Conservation (phyloP, 2,888 invertebrate genomes). For the Tridacna gigas region DNA sequence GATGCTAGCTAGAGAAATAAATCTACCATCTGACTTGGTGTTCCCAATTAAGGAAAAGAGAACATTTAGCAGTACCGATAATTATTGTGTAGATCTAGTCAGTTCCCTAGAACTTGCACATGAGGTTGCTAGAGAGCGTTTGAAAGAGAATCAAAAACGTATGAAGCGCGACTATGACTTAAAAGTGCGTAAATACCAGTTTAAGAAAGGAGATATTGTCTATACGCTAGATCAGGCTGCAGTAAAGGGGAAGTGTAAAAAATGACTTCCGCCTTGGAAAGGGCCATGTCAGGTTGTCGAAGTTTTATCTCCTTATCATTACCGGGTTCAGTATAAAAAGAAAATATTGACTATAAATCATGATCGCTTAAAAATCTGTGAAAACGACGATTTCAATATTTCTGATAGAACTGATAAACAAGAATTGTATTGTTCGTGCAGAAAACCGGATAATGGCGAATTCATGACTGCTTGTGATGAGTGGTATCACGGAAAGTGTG, state of each 20-base stretch:
- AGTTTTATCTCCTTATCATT: too few species aligned
- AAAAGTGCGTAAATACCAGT: neutral
- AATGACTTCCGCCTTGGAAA: too few species aligned
- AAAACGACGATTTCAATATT: too few species aligned
- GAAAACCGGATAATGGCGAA: neutral
- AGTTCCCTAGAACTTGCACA: neutral
- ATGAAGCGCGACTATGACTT: constrained; percentile 13
- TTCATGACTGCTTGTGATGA: too few species aligned
- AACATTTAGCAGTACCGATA: neutral
- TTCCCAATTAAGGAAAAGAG: neutral
- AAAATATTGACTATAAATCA: too few species aligned
- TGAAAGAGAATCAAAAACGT: neutral
- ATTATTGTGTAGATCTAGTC: neutral
- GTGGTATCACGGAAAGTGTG: constrained; percentile 8
- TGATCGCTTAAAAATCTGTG: too few species aligned
- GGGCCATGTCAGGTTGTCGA: too few species aligned
- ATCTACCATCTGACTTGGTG: neutral
- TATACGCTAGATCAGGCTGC: neutral
- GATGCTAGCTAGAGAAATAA: constrained; percentile 6
- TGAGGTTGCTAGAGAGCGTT: neutral
- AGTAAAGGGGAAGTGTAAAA: too few species aligned
- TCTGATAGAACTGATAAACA: too few species aligned
- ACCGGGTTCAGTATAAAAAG: too few species aligned
- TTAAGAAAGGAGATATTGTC: constrained; percentile 1
- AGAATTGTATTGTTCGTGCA: neutral